These are phyloP conservation scores for Elaphurus davidianus DNA, from an alignment of 2,113 vertebrate genomes.

Conservation along the genomic window DNA sequence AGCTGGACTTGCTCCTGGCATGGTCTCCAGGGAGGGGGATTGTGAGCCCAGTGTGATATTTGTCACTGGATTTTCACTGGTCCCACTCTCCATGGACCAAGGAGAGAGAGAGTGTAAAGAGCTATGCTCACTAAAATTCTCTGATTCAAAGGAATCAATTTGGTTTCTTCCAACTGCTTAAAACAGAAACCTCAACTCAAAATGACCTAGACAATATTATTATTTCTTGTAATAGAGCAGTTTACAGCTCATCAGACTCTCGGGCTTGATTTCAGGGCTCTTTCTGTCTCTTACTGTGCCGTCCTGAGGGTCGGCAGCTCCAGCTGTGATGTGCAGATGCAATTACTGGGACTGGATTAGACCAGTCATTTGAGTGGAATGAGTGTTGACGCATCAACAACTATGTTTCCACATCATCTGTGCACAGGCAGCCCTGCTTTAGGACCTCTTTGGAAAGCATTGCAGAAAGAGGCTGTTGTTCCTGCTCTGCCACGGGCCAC, in stretches of 20 bases:
- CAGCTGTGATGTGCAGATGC: not conserved
- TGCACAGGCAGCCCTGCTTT: not conserved
- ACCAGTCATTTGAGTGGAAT: not conserved
- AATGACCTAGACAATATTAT: not conserved
- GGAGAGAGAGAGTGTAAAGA: not conserved
- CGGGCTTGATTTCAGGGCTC: not conserved
- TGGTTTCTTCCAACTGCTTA: not conserved
- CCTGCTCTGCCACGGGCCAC: not conserved
- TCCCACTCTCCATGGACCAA: not conserved
- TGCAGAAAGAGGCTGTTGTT: not conserved
- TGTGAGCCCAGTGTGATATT: not conserved
- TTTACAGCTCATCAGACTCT: not conserved
- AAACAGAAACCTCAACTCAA: not conserved
- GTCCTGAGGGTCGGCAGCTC: not conserved
- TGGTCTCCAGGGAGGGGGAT: not conserved
- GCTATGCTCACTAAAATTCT: not conserved
- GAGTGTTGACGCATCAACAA: not conserved
- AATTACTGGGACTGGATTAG: not conserved
- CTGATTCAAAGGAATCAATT: not conserved
- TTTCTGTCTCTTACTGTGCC: not conserved
- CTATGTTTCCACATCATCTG: not conserved
- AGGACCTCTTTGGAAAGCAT: not conserved
- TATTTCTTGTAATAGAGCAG: not conserved
- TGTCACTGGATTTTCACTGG: not conserved
- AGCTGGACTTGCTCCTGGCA: not conserved